Evolutionary conservation across 2,113 vertebrate species (phyloP), one percentile per base, ranked within the genome.

Genomic region (Suricata suricatta): DNA sequence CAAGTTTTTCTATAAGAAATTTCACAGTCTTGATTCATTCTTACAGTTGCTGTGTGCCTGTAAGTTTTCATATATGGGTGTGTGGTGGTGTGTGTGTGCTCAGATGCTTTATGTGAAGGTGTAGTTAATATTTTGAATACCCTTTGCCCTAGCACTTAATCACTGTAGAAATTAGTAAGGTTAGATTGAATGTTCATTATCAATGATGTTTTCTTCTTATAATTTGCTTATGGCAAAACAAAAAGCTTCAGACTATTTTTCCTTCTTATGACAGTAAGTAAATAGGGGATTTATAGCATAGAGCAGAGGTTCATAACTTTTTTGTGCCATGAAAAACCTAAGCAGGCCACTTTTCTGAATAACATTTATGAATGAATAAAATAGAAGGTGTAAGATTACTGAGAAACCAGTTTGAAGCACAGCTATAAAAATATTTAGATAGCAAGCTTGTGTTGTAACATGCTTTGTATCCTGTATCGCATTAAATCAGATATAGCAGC

Each of bases 1-100:
- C 85, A 66, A 60, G 16, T 88, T 96, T 90, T 72, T 96, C 79
- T 97, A 6, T 88, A 35, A 60, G 27, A 68, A 66, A 91, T 96
- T 93, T 90, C 81, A 80, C 5, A 57, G 27, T 92, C 21, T 57
- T 90, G 76, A 81, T 81, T 95, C 47, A 85, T 90, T 90, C 84
- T 86, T 96, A 69, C 35, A 92, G 50, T 87, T 93, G 29, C 63
- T 88, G 14, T 50, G 79, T 82, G 31, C 19, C 68, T 92, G 27
- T 84, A 35, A 88, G 71, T 88, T 96, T 97, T 90, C 47, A 60
- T 79, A 6, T 89, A 38, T 93, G 54, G 68, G 38, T 80, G 17
- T 88, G 85, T 47, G 66, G 11, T 89, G 31, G 63, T 93, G 8
- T 19, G 57, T 60, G 88, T 63, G 41, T 92, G 85, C 16, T 31